Evolutionary conservation across 2,113 vertebrate species (phyloP), one percentile per base, ranked within the genome.

Genomic region (Pseudorectes ferrugineus): DNA sequence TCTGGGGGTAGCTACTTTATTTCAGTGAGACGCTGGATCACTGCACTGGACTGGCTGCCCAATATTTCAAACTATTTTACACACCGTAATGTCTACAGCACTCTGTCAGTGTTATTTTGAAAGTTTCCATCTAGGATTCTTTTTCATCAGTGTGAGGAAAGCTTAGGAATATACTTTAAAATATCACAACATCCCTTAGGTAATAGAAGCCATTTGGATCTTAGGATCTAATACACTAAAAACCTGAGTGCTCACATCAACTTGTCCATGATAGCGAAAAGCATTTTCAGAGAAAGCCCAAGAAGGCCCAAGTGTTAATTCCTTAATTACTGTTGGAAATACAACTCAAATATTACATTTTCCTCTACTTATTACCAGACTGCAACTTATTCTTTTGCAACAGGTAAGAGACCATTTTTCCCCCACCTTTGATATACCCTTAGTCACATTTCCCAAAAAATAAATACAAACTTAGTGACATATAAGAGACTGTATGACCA

Each of bases 341-440:
- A 63, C 1, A 80, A n/a, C 8, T 65, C 33, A 43, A 59, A 80
- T 79, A 79, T 14, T 42, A 33, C 0, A 28, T 59, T 72, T 72
- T 51, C 18, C 35, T 68, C 38, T 63, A 82, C 10, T 48, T 80
- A 52, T 33, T 75, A 66, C 24, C 0, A 0, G 26, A 70, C 16
- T n/a, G 31, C 13, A 76, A 54, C 26, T 55, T 46, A 5, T 22
- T 88, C 25, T 89, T 74, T 46, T 59, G 18, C 38, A 70, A 80
- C 12, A 71, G 24, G 3, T 40, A 36, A 70, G 31, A 77, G 40
- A 45, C 4, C 2, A 29, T 6, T 40, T 58, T 54, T 33, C 17
- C 2, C 0, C 2, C 5, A 3, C 6, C 6, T 17, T 28, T 14
- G 15, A 45, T 31, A 85, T 2, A 75, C 9, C 9, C 6, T 20